Evolutionary conservation across 2,797 vertebrate genomes (phyloP).

Genomic region (Hylomyscus alleni): DNA sequence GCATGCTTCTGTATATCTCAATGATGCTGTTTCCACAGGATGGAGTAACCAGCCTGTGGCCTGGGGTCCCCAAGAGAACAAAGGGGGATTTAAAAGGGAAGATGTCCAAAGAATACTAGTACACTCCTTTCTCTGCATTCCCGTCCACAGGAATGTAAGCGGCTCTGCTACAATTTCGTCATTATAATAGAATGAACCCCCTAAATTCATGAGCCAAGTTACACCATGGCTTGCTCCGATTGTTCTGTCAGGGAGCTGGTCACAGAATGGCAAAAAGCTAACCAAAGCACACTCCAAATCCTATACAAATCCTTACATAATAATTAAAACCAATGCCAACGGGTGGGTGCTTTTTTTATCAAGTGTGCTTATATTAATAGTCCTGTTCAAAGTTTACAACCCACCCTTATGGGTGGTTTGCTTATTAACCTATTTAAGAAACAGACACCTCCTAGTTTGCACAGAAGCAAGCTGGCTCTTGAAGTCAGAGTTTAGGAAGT

Average conservation of each 20-base stretch:
- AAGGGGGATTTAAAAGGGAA: too few relatives aligned
- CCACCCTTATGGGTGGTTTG: not conserved
- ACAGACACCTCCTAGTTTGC: not conserved
- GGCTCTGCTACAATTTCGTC: not conserved
- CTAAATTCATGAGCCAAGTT: not conserved
- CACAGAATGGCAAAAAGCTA: not conserved
- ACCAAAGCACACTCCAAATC: not conserved
- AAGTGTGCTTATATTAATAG: not conserved
- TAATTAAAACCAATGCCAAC: not conserved
- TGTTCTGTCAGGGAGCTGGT: not conserved
- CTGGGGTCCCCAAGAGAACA: not conserved
- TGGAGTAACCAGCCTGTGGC: not conserved
- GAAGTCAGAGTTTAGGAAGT: not conserved
- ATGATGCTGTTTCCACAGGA: not conserved
- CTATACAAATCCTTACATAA: slow-evolving; percentile 5
- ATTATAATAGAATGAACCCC: not conserved
- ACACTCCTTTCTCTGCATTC: not conserved
- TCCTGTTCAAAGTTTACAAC: not conserved
- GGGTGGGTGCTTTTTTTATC: not conserved
- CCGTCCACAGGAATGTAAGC: not conserved
- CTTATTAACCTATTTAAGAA: not conserved
- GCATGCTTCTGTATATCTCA: not conserved
- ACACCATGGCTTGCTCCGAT: not conserved
- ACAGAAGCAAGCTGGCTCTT: not conserved
- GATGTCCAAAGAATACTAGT: not conserved